Evolutionary conservation across 2,113 vertebrate species (phyloP), one percentile per base, ranked within the genome.

Genomic region (Seriola aureovittata): DNA sequence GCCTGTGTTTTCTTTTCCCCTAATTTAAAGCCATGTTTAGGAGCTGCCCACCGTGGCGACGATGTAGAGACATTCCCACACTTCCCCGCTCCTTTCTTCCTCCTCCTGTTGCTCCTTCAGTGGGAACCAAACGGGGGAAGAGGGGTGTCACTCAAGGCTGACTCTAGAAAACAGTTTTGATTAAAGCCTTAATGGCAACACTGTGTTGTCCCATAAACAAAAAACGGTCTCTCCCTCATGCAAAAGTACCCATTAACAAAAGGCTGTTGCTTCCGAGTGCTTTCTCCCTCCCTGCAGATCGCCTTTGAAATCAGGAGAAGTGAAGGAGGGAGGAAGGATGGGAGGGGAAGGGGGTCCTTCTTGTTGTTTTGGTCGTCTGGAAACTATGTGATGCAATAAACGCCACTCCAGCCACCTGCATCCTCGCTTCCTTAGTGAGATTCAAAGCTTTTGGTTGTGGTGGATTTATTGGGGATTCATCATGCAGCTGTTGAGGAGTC

Each of bases 21-120:
- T 92, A 92, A 94, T 94, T 93, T 93, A 89, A 94, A 93, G 90
- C 88, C 91, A 92, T 91, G 89, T 93, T 89, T 80, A 88, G 90
- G 91, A 92, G 89, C 90, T 82, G 88, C 88, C 90, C 82, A 71
- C 83, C 85, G 23, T 82, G 88, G 85, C 74, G 78, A 89, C 78
- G 78, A 90, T 90, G 81, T 89, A 69, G 86, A 91, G 86, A 90
- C 89, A 91, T 93, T 92, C 92, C 91, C 91, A 92, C 88, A 93
- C 87, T 85, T 88, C 73, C 90, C 74, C 38, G 42, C 78, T 89
- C 81, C 79, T 82, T 87, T 89, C 88, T 79, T 88, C 78, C 82
- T 89, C 82, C 77, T 85, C 52, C 84, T 86, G 83, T 84, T 78
- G 84, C 88, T 88, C 80, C 83, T 71, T 79, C 78, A 60, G 67